Percentiles rank a stretch among this genome's conserved stretches.
Conservation (phyloP, 2,797 vertebrate genomes). For the Nasua narica region DNA sequence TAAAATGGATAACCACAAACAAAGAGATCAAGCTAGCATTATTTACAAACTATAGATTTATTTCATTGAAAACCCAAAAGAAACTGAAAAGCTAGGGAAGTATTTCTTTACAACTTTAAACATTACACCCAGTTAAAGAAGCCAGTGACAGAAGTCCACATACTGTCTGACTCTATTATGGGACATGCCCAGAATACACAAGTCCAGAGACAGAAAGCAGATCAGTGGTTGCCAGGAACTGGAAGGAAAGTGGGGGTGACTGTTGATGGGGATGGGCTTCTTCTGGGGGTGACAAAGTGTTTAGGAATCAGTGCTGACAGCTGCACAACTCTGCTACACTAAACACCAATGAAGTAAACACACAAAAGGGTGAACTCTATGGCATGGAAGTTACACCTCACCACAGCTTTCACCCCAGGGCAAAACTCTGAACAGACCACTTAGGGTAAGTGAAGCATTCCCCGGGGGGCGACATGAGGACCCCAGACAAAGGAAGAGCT, state of each 20-base stretch:
- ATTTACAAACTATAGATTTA: neutral
- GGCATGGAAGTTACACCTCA: neutral
- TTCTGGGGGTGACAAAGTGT: neutral
- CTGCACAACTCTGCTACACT: neutral
- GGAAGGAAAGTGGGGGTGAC: neutral
- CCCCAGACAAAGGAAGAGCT: neutral
- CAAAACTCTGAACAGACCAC: neutral
- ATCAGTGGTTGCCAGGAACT: neutral
- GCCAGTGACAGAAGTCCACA: neutral
- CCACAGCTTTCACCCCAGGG: neutral
- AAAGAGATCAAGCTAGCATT: neutral
- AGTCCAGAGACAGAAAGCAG: neutral
- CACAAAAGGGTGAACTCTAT: neutral
- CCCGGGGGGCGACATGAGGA: fast-evolving
- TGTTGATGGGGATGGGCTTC: neutral
- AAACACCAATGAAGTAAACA: neutral
- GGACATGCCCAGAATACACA: neutral
- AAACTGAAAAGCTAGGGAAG: neutral
- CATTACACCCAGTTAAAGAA: neutral
- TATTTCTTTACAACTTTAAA: neutral
- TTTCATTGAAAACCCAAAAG: neutral
- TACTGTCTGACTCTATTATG: neutral
- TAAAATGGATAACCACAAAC: neutral
- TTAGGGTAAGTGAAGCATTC: neutral
- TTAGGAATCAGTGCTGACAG: too few relatives aligned